Base-by-base conservation (phyloP, 30 jellyfish, hydroid and myxozoan genomes). In the Phacellophora camtschatica region DNA sequence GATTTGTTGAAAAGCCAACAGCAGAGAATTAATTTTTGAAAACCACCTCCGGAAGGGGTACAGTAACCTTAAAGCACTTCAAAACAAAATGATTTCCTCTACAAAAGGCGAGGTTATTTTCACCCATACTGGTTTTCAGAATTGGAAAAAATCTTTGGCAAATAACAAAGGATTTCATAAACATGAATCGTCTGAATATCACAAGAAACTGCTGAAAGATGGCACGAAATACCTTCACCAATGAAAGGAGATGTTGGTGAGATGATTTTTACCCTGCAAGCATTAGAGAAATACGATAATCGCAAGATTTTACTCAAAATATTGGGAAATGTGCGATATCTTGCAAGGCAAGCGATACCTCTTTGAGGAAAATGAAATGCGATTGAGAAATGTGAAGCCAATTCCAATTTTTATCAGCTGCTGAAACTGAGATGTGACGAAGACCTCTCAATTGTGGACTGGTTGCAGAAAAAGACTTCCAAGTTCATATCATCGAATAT, bases 61-160 rank as follows among this genome's bases (percentile, higher is more conserved):
- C n/a, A n/a, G n/a, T n/a, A n/a, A n/a, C n/a, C n/a, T n/a, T n/a
- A 77, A 62, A 27, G 90, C 90, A 16, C 49, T 77, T 85, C 74
- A 77, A 15, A 56, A 77, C 74, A 77, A 77, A 49, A 34, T 58
- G 90, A 77, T 77, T 46, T 77, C 90, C 3, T 59, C 90, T 9
- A 58, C 59, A 41, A 77, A 77, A 74, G 49, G 78, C 11, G 88
- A 75, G 2, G 56, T 46, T 37, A 30, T 85, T 13, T 75, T 75
- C 23, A 34, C 65, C 3, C 85, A 54, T 36, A 46, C 81, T 12
- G 81, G 80, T 2, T 72, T 30, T 84, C 15, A 30, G 31, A 72
- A 72, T 13, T 72, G 86, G 86, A 68, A 68, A 30, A 34, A 68
- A 9, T 77, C 86, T 5, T 46, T 72, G 23, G 81, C 13, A 18